phyloP scores from a whole-genome alignment of 2,888 invertebrate genomes.

The Yponomeuta plumbellus region DNA sequence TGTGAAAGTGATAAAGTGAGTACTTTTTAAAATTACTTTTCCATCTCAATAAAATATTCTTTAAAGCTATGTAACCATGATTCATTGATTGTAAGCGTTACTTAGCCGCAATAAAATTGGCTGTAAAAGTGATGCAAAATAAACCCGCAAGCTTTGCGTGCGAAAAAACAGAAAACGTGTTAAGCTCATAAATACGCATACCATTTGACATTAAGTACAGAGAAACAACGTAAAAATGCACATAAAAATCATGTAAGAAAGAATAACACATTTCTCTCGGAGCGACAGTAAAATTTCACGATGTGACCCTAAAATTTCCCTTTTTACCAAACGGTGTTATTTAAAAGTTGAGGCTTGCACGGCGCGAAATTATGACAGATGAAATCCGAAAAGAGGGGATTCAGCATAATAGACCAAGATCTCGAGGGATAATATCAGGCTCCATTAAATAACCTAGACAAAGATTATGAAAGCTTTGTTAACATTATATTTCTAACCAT shows the following conservation, averaged over 20 bases:
- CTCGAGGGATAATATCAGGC: not conserved
- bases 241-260: constrained; percentile 34
- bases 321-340: constrained; percentile 10
- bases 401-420: constrained; percentile 23
- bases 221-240: constrained; percentile 35
- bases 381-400: constrained; percentile 55
- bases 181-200: constrained; percentile 43
- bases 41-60: no score
- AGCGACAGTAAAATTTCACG: constrained; percentile 33
- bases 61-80: no score
- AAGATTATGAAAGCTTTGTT: no score
- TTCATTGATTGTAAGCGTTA: no score
- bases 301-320: constrained; percentile 1
- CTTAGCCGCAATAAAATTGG: no score
- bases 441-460: no score
- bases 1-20: no score
- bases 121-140: no score
- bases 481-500: no score
- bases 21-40: no score
- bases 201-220: constrained; percentile 33
- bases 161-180: constrained; percentile 27
- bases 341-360: constrained; percentile 19
- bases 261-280: constrained; percentile 27
- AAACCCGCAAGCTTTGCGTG: no score
- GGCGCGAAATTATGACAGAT: constrained; percentile 56